Conservation (phyloP, 2,113 vertebrate species). For the Embiotoca jacksoni region DNA sequence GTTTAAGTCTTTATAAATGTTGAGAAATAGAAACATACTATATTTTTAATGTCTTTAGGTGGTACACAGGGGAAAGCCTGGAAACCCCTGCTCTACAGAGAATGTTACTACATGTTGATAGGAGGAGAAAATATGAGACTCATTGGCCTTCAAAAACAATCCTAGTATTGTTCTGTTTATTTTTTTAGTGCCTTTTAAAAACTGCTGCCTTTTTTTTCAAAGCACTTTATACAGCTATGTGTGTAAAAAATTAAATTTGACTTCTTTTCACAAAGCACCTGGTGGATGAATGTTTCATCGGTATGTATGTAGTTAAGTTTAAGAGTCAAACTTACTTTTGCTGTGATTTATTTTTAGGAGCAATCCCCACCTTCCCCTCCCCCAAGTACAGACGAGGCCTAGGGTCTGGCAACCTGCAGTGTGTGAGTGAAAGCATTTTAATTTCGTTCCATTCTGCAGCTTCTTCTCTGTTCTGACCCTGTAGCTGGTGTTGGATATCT, state of each 20-base stretch:
- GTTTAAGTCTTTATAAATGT: slow-evolving; percentile 32
- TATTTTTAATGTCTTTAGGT: slow-evolving; percentile 36
- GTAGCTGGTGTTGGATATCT: background rate
- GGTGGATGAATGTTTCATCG: slow-evolving; percentile 56
- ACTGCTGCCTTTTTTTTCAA: slow-evolving; percentile 80
- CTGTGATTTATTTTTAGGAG: slow-evolving; percentile 34
- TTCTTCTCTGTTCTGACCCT: slow-evolving; percentile 20
- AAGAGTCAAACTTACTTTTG: slow-evolving; percentile 35
- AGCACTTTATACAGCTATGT: slow-evolving; percentile 79
- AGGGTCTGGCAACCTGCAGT: slow-evolving; percentile 4
- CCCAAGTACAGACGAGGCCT: slow-evolving; percentile 33
- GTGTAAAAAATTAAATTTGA: slow-evolving; percentile 44
- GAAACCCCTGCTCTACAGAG: slow-evolving; percentile 31
- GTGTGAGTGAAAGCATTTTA: slow-evolving; percentile 5
- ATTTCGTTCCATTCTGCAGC: background rate
- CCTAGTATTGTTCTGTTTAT: slow-evolving; percentile 54
- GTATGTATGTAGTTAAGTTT: slow-evolving; percentile 44
- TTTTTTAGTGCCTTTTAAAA: slow-evolving; percentile 81
- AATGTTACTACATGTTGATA: slow-evolving; percentile 36
- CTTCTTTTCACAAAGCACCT: slow-evolving; percentile 46
- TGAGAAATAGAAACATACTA: slow-evolving; percentile 13
- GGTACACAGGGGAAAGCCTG: slow-evolving; percentile 42
- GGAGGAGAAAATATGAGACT: slow-evolving; percentile 10
- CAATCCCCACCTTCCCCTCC: background rate
- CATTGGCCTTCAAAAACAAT: slow-evolving; percentile 70